Evolutionary conservation across 2,797 vertebrate genomes (phyloP), one percentile per base, ranked within the genome.

Genomic region (Anguilla obscura): DNA sequence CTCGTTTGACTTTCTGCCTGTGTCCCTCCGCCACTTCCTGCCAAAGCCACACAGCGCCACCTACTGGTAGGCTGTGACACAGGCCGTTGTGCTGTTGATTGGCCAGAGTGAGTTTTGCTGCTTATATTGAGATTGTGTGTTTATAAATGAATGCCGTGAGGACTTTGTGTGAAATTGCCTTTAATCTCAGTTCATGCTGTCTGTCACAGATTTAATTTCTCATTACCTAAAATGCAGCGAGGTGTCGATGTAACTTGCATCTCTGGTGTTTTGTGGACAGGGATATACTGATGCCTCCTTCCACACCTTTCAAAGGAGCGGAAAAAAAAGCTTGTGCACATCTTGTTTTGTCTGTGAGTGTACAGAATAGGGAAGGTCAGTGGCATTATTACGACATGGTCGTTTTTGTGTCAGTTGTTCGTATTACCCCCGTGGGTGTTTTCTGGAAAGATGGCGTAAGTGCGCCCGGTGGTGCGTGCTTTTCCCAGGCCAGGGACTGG

Each of bases 1-100:
- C 69, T 40, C 83, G 40, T 24, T 86, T 71, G 3, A 1, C 86
- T 79, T 54, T 50, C n/a, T 80, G 30, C 86, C 54, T 84, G 71
- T 82, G 48, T 63, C 40, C 14, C 24, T 48, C 14, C 7, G 56
- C 86, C 24, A 24, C 52, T 84, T 71, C 86, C 87, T 94, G 94
- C 90, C 92, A 93, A 96, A 95, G 95, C 94, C 92, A 92, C 93
- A 95, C 93, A 96, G 94, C 93, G 95, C 96, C 96, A 95, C 95
- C 96, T 96, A 91, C 95, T 96, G 96, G 93, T 90, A 0, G 24
- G 33, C 71, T 52, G 4, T 54, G 33, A 76, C 84, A 58, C 86
- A 89, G 85, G 84, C 89, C 3, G 30, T n/a, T 50, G 21, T 50
- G 40, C 79, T 27, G 24, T 50, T 82, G 79, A 21, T 50, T 48